Evolutionary conservation across 2,888 invertebrate species (phyloP).

Genomic region (Luperina testacea): DNA sequence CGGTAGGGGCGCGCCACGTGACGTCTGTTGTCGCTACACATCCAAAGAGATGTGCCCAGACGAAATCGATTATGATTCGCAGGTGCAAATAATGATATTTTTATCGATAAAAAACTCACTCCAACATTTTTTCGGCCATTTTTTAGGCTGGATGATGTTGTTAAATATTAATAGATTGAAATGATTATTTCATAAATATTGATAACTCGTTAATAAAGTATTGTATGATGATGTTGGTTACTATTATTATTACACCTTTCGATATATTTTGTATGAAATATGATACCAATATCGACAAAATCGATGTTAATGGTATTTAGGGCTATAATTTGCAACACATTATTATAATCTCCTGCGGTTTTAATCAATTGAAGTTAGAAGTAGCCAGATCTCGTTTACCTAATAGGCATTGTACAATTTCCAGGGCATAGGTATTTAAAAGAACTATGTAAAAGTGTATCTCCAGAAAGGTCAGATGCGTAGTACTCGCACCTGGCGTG

Average conservation of each 20-base stretch:
- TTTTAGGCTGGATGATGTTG: slow-evolving; percentile 74
- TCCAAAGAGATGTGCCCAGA: slow-evolving; percentile 73
- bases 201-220: slow-evolving; percentile 61
- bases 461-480: too few species aligned
- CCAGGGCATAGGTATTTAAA: background rate
- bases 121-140: slow-evolving; percentile 74
- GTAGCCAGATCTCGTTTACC: background rate
- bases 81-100: slow-evolving; percentile 86
- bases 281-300: slow-evolving; percentile 18
- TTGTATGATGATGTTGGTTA: slow-evolving; percentile 33
- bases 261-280: slow-evolving; percentile 43
- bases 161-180: slow-evolving; percentile 74
- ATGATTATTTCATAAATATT: slow-evolving; percentile 66
- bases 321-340: background rate
- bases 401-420: background rate
- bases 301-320: slow-evolving; percentile 23
- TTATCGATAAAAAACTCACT: slow-evolving; percentile 71
- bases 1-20: slow-evolving; percentile 82
- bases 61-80: slow-evolving; percentile 85
- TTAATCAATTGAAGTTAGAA: slow-evolving; percentile 8
- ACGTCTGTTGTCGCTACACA: slow-evolving; percentile 73
- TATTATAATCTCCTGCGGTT: background rate
- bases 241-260: slow-evolving; percentile 41
- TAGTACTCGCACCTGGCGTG: too few species aligned
- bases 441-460: background rate